Evolutionary conservation across 2,797 vertebrate genomes (phyloP).

Genomic region (Sebastes reedi): DNA sequence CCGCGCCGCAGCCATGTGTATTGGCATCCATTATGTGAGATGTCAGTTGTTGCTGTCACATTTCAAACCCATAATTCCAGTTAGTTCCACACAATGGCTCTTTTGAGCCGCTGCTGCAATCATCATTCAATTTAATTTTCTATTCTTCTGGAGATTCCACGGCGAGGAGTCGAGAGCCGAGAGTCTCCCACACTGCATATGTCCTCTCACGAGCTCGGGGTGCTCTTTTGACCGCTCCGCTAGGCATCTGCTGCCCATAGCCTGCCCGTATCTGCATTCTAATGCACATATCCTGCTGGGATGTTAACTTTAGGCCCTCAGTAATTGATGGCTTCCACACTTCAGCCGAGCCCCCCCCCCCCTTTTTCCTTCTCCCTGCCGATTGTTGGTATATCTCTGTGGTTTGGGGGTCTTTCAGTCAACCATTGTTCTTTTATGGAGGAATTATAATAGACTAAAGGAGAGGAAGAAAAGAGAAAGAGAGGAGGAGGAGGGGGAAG

Average conservation of each 20-base stretch:
- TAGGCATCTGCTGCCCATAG: slow-evolving; percentile 85
- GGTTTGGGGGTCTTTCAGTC: slow-evolving; percentile 78
- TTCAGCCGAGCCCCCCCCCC: slow-evolving; percentile 76
- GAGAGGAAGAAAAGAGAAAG: slow-evolving; percentile 68
- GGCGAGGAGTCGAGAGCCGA: slow-evolving; percentile 35
- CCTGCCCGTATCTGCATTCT: slow-evolving; percentile 83
- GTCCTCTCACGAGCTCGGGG: slow-evolving; percentile 66
- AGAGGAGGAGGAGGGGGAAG: slow-evolving; percentile 29
- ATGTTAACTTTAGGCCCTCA: slow-evolving; percentile 83
- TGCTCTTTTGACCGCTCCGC: slow-evolving; percentile 81
- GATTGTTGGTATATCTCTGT: slow-evolving; percentile 84
- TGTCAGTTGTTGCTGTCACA: slow-evolving; percentile 78
- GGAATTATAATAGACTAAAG: slow-evolving; percentile 81
- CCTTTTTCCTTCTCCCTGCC: slow-evolving; percentile 66
- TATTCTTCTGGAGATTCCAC: slow-evolving; percentile 67
- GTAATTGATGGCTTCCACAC: slow-evolving; percentile 89
- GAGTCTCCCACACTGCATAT: slow-evolving; percentile 79
- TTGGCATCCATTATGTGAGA: slow-evolving; percentile 56
- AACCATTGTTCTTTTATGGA: slow-evolving; percentile 82
- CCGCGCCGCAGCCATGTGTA: slow-evolving; percentile 43
- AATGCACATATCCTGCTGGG: slow-evolving; percentile 82
- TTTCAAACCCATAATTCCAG: slow-evolving; percentile 74
- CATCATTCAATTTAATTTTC: slow-evolving; percentile 78
- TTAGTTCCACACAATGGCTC: slow-evolving; percentile 67
- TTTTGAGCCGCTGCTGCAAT: slow-evolving; percentile 66